These are phyloP conservation scores for Lithosia quadra DNA, from an alignment of 2,888 invertebrate species.

Conservation along the genomic window DNA sequence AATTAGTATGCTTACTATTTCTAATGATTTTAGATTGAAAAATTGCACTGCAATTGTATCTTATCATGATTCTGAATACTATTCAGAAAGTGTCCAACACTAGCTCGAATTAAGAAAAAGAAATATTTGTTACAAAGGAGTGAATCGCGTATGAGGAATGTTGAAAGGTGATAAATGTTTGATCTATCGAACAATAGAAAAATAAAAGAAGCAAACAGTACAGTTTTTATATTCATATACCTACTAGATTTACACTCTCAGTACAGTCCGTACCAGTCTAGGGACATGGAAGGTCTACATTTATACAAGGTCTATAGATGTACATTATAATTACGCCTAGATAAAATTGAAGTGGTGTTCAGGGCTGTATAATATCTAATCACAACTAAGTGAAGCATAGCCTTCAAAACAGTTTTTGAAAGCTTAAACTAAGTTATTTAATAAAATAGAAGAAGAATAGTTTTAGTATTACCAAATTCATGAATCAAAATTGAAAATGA, in stretches of 20 bases:
- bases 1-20: too few species aligned
- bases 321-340: too few species aligned
- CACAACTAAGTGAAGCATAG: too few species aligned
- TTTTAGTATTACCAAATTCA: not conserved
- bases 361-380: too few species aligned
- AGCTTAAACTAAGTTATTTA: too few species aligned
- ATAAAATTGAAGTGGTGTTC: too few species aligned
- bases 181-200: not conserved
- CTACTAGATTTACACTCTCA: not conserved
- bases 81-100: not conserved
- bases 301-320: too few species aligned
- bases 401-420: too few species aligned
- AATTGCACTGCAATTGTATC: not conserved
- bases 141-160: not conserved
- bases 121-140: not conserved
- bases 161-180: not conserved
- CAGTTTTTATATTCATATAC: not conserved
- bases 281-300: too few species aligned
- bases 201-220: not conserved
- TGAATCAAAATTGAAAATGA: not conserved
- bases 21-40: too few species aligned
- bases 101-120: not conserved
- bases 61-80: not conserved
- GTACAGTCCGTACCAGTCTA: too few species aligned
- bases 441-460: too few species aligned